Evolutionary conservation across 2,888 invertebrate genomes (phyloP).

Genomic region (Pristionchus mayeri): DNA sequence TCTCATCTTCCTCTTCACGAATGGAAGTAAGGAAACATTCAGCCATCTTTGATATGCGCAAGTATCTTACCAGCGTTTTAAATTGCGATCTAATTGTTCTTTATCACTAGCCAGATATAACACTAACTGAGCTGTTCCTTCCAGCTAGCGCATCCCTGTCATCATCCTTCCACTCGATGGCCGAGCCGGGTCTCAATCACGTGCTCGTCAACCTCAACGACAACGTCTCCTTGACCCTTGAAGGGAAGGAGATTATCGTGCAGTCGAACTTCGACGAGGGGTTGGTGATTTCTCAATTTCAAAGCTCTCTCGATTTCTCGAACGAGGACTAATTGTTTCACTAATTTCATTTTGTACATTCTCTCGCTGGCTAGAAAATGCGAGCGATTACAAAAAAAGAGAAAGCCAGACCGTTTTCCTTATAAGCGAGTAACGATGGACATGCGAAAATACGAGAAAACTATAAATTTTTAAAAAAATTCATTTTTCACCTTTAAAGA

Average conservation of each 20-base stretch:
- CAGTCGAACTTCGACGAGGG: background rate
- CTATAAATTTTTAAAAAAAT: too few species aligned
- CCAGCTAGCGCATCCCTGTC: background rate
- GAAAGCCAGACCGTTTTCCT: background rate
- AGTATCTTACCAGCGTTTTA: too few species aligned
- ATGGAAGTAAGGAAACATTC: background rate
- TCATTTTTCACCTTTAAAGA: background rate
- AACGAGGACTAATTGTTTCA: too few species aligned
- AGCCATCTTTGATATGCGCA: too few species aligned
- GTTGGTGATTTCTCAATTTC: background rate
- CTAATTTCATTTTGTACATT: too few species aligned
- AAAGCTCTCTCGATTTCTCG: background rate
- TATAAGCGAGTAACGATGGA: background rate
- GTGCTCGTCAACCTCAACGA: constrained; percentile 12
- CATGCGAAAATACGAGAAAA: too few species aligned
- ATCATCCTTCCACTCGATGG: background rate
- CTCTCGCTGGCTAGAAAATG: too few species aligned
- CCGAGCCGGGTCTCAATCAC: background rate
- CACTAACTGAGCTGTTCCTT: background rate
- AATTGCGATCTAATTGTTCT: too few species aligned
- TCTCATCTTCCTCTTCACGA: background rate
- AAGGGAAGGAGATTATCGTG: background rate
- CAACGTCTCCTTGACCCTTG: background rate
- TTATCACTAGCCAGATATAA: too few species aligned
- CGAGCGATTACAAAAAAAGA: background rate